Conservation (phyloP, 2,113 vertebrate species). For the Asarcornis scutulata region DNA sequence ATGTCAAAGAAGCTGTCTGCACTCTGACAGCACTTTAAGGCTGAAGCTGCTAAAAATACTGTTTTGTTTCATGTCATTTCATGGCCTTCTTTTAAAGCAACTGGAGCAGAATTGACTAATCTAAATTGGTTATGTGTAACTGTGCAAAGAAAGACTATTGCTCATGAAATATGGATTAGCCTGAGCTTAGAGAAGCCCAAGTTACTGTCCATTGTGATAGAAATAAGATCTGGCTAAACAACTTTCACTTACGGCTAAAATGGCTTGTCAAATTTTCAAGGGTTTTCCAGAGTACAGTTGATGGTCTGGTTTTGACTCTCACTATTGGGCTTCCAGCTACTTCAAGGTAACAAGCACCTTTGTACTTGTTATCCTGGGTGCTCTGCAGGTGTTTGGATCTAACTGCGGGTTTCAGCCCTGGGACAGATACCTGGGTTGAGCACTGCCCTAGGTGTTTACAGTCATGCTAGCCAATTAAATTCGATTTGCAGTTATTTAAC, state of each 20-base stretch:
- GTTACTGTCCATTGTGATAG: background rate
- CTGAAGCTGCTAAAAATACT: slow-evolving; percentile 40
- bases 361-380: background rate
- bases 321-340: background rate
- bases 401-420: background rate
- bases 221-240: background rate
- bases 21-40: slow-evolving; percentile 13
- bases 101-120: background rate
- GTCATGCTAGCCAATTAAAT: background rate
- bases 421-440: background rate
- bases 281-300: background rate
- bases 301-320: background rate
- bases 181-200: background rate
- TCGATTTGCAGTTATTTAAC: background rate
- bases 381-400: background rate
- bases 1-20: slow-evolving; percentile 16
- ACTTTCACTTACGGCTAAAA: background rate
- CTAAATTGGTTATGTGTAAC: background rate
- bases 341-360: background rate
- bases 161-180: background rate
- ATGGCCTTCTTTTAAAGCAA: slow-evolving; percentile 11
- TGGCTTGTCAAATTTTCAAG: background rate
- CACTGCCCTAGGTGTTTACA: background rate
- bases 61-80: background rate
- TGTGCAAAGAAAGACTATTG: background rate